These are phyloP conservation scores for Timema cristinae DNA, from an alignment of 2,888 invertebrate genomes.

Conservation along the genomic window DNA sequence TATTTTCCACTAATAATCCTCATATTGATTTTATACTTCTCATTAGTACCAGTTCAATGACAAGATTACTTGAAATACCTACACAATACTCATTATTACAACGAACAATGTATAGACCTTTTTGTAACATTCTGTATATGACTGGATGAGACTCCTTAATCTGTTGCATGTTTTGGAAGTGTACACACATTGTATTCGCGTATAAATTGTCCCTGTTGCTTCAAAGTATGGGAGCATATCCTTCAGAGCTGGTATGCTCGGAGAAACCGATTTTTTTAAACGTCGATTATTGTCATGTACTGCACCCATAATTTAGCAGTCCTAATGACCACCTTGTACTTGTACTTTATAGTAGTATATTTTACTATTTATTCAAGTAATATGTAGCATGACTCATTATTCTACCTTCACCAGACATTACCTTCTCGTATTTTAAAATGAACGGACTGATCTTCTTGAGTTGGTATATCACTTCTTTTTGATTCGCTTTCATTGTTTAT, in stretches of 20 bases:
- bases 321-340: not conserved
- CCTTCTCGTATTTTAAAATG: not conserved
- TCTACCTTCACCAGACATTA: not conserved
- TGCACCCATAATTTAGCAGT: not conserved
- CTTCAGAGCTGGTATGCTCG: not conserved
- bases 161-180: conserved; percentile 2
- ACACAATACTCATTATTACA: conserved; percentile 5
- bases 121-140: not conserved
- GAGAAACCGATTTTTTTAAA: not conserved
- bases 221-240: not conserved
- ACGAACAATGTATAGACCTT: not conserved
- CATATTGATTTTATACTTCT: not conserved
- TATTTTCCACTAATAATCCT: not conserved
- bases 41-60: not conserved
- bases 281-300: not conserved
- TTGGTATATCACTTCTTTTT: too few species aligned
- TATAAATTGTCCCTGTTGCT: conserved; percentile 4
- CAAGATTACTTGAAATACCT: not conserved
- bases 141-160: not conserved
- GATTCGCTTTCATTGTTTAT: too few species aligned
- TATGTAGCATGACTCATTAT: not conserved
- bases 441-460: too few species aligned
- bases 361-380: conserved; percentile 4
- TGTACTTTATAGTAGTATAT: not conserved
- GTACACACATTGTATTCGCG: not conserved